Percentiles rank a stretch among this genome's conserved stretches.
phyloP scores from a whole-genome alignment of 2,888 invertebrate species.

The Podabrus alpinus region DNA sequence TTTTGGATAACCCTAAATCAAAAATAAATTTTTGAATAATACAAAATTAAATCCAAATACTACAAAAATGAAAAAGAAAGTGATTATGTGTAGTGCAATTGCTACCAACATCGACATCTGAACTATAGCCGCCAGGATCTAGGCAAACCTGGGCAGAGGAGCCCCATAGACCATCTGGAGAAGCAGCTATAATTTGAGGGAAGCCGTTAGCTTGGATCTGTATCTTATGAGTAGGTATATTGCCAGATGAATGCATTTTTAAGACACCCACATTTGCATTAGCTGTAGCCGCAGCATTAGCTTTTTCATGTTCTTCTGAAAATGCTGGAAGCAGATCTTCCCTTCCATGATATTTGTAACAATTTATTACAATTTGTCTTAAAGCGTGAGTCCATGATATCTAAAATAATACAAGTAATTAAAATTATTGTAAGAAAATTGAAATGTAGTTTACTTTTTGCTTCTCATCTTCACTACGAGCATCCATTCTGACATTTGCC shows the following conservation, averaged over 20 bases:
- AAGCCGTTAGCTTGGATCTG: constrained; percentile 60
- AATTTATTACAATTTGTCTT: constrained; percentile 95
- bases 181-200: constrained; percentile 58
- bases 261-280: constrained; percentile 59
- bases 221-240: constrained; percentile 56
- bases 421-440: not conserved
- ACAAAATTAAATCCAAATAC: constrained; percentile 11
- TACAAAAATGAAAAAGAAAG: constrained; percentile 35
- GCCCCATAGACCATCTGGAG: constrained; percentile 57
- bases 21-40: constrained; percentile 10
- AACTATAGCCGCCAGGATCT: constrained; percentile 69
- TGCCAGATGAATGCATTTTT: constrained; percentile 57
- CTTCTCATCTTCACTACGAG: constrained; percentile 93
- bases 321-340: constrained; percentile 95
- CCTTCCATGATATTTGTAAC: constrained; percentile 96
- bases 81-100: constrained; percentile 33
- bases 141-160: constrained; percentile 75
- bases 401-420: constrained; percentile 58
- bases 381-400: constrained; percentile 98
- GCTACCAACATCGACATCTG: constrained; percentile 75
- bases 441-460: constrained; percentile 73
- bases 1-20: constrained; percentile 4
- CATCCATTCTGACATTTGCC: constrained; percentile 98
- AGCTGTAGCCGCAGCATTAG: constrained; percentile 63
- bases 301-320: constrained; percentile 87